Conservation (phyloP, 2,113 vertebrate species). For the Nerophis ophidion region DNA sequence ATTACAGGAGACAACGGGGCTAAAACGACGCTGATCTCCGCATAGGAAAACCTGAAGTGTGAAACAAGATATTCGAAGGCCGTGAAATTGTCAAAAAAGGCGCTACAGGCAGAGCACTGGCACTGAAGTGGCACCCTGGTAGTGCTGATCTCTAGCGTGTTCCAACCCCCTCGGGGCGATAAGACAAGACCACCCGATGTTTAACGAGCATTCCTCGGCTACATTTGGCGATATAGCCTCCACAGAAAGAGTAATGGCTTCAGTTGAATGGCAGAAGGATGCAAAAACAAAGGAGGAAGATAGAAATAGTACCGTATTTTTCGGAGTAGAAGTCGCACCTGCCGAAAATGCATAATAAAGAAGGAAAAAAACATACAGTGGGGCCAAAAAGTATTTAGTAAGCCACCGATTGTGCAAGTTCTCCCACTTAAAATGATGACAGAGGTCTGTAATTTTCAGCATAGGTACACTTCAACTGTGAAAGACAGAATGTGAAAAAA, state of each 20-base stretch:
- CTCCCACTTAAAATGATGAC: no score
- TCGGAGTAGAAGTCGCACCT: no score
- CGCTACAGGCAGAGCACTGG: conserved; percentile 18
- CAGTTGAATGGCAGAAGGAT: no score
- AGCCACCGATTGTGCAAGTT: no score
- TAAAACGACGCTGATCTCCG: conserved; percentile 29
- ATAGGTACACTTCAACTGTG: no score
- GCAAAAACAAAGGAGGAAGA: no score
- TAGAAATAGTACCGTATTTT: no score
- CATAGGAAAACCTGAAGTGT: conserved; percentile 39
- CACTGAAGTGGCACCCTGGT: background rate
- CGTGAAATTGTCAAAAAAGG: conserved; percentile 26
- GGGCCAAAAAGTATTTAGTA: no score
- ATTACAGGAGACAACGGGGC: conserved; percentile 31
- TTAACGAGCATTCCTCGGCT: conserved; percentile 20
- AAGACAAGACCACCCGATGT: conserved; percentile 40
- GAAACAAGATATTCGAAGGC: conserved; percentile 30
- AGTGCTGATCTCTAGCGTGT: background rate
- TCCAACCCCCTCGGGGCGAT: conserved; percentile 1
- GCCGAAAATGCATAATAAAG: no score
- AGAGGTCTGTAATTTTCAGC: no score
- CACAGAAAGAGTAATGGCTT: background rate
- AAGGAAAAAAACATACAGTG: no score
- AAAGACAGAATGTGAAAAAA: no score
- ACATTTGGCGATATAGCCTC: conserved; percentile 4